Conservation (phyloP, 1,140 invertebrate genomes). For the Argopecten irradians region DNA sequence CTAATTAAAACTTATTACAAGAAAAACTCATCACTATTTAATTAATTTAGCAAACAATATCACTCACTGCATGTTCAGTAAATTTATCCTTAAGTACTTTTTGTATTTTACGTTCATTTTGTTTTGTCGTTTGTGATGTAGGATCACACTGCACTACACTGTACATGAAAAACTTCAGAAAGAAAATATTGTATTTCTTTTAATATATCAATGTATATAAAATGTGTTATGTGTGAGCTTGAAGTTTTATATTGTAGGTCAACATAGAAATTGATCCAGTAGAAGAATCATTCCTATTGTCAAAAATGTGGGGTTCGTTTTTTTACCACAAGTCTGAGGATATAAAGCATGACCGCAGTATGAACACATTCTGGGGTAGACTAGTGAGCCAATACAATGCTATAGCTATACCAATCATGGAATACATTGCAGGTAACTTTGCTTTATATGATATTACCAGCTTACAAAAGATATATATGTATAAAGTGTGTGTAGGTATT, state of each 20-base stretch:
- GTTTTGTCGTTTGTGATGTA: too few species aligned
- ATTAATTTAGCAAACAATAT: too few species aligned
- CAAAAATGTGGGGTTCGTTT: constrained; percentile 85
- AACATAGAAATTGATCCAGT: constrained; percentile 62
- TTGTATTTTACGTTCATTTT: too few species aligned
- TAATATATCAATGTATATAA: too few species aligned
- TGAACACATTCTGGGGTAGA: constrained; percentile 82
- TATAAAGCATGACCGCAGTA: constrained; percentile 59
- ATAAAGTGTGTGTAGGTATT: too few species aligned
- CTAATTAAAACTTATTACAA: too few species aligned
- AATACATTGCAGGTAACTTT: constrained; percentile 74
- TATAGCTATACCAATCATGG: constrained; percentile 84
- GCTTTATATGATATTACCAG: background rate
- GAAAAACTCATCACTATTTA: too few species aligned
- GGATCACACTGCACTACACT: background rate
- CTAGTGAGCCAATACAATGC: constrained; percentile 83
- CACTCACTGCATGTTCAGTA: too few species aligned
- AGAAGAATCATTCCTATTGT: constrained; percentile 79
- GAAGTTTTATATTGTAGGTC: constrained; percentile 51
- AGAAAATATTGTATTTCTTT: too few species aligned
- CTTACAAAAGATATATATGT: background rate
- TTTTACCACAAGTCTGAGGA: constrained; percentile 72
- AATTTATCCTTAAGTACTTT: too few species aligned
- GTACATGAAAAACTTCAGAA: background rate
- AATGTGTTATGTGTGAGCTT: background rate